Conservation (phyloP, 2,797 vertebrate genomes). For the Chaetodon trifasciatus region DNA sequence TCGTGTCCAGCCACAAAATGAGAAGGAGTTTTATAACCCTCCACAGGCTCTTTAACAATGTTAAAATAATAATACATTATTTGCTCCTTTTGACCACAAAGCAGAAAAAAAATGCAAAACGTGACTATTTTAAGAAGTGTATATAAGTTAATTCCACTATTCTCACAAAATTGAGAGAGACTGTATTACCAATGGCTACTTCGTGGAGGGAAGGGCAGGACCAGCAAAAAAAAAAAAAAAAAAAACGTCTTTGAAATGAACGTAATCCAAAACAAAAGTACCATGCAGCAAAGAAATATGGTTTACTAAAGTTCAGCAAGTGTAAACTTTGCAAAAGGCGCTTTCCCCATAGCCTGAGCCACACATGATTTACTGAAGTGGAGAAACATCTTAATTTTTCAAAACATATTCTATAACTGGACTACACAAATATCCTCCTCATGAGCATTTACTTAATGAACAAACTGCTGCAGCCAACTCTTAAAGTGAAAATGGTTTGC, state of each 20-base stretch:
- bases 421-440: not conserved
- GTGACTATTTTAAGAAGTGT: not conserved
- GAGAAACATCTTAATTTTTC: not conserved
- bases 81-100: not conserved
- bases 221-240: slow-evolving; percentile 1
- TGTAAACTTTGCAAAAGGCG: not conserved
- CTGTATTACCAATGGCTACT: not conserved
- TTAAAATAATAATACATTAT: not conserved
- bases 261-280: slow-evolving; percentile 18
- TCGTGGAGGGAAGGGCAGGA: not conserved
- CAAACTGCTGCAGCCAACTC: not conserved
- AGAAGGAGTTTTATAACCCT: not conserved
- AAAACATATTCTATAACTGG: not conserved
- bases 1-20: not conserved
- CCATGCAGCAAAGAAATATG: not conserved
- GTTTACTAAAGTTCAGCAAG: slow-evolving; percentile 13
- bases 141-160: not conserved
- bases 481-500: no score
- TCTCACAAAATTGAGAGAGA: not conserved
- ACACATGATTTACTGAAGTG: not conserved
- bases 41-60: not conserved
- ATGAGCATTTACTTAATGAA: not conserved
- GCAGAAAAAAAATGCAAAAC: not conserved
- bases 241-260: not conserved
- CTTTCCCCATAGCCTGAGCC: not conserved